Conservation (phyloP, 2,113 vertebrate species). For the Todiramphus saurophagus region DNA sequence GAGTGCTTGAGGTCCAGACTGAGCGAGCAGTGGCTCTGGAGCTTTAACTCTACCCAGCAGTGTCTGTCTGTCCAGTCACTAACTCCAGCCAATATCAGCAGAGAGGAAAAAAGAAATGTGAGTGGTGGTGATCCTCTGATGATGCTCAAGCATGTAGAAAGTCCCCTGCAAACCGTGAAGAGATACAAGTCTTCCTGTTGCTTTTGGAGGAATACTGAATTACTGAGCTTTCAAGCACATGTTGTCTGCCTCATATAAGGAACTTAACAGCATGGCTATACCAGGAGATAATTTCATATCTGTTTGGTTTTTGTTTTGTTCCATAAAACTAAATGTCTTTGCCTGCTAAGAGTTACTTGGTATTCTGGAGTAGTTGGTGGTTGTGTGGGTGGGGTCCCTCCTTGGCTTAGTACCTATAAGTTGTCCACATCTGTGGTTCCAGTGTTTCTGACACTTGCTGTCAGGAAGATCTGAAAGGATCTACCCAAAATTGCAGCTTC, state of each 20-base stretch:
- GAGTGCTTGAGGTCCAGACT: conserved; percentile 81
- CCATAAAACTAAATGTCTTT: background rate
- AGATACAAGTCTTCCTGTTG: background rate
- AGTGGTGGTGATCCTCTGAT: background rate
- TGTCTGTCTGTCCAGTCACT: conserved; percentile 83
- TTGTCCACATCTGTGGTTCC: background rate
- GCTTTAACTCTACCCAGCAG: conserved; percentile 86
- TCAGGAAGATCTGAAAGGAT: background rate
- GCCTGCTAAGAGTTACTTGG: background rate
- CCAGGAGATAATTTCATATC: background rate
- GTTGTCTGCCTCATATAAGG: background rate
- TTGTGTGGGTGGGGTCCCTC: background rate
- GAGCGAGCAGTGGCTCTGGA: conserved; percentile 92
- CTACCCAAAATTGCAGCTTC: background rate
- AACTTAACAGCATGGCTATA: background rate
- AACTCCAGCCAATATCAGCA: conserved; percentile 91
- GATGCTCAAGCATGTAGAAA: background rate
- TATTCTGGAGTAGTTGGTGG: background rate
- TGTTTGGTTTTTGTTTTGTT: background rate
- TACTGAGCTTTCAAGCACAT: background rate
- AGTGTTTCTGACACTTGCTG: background rate
- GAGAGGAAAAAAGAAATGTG: conserved; percentile 86
- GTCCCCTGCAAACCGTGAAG: background rate
- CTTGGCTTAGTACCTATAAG: background rate
- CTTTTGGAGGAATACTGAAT: background rate